Conservation (phyloP, 2,113 vertebrate genomes). For the Panthera leo region DNA sequence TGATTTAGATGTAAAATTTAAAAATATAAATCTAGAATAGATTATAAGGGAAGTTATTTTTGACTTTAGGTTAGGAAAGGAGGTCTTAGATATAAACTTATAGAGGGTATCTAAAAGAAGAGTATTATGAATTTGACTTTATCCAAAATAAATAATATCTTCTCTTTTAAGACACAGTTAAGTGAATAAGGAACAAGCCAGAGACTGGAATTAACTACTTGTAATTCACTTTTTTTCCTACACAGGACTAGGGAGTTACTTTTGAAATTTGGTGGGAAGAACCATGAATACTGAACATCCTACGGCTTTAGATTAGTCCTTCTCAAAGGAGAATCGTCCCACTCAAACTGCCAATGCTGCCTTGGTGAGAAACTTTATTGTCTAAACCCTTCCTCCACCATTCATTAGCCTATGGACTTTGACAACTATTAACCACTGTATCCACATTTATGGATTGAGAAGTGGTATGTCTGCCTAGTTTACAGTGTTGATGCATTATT, state of each 20-base stretch:
- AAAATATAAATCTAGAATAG: background rate
- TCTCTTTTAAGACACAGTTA: background rate
- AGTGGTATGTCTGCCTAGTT: background rate
- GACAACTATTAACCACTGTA: background rate
- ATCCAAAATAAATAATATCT: background rate
- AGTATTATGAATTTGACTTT: background rate
- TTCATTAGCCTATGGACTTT: background rate
- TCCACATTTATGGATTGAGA: background rate
- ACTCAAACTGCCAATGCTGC: background rate
- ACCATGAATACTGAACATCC: background rate
- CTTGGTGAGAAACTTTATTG: background rate
- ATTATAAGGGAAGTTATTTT: background rate
- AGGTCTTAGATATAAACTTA: background rate
- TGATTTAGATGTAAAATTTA: background rate
- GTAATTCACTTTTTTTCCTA: background rate
- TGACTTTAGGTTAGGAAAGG: background rate
- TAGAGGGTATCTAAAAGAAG: background rate
- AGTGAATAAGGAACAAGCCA: background rate
- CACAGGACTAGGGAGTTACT: background rate
- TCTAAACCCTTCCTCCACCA: background rate
- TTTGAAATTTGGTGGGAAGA: background rate
- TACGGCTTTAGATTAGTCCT: background rate
- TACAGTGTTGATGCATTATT: background rate
- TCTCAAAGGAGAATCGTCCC: background rate
- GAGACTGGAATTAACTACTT: background rate